Conservation (phyloP, 1,140 invertebrate species). For the Sinella curviseta region DNA sequence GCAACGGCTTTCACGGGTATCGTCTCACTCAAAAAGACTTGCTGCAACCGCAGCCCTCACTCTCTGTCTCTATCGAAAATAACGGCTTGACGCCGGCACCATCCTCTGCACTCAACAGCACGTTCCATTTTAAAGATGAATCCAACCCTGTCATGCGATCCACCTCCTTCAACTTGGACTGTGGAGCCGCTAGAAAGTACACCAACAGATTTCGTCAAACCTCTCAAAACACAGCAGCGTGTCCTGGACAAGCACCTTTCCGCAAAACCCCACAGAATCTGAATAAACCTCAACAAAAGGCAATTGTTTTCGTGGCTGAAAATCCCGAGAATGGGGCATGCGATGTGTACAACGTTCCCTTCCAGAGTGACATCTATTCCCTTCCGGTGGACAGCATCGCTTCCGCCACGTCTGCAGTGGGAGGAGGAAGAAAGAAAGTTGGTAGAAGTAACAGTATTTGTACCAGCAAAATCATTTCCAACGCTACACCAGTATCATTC, state of each 20-base stretch:
- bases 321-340: neutral
- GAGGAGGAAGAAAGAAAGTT: neutral
- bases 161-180: constrained; percentile 9
- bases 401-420: neutral
- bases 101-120: neutral
- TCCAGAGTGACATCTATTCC: constrained; percentile 81
- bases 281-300: neutral
- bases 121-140: neutral
- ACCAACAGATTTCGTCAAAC: neutral
- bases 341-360: constrained; percentile 72
- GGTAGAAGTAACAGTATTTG: neutral
- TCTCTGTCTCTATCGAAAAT: neutral
- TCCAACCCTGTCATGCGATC: neutral
- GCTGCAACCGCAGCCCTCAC: neutral
- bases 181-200: neutral
- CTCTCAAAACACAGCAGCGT: neutral
- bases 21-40: neutral
- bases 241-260: neutral
- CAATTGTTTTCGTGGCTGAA: neutral
- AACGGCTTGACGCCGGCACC: neutral
- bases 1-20: neutral
- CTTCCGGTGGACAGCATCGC: constrained; percentile 76
- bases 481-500: neutral
- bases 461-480: neutral
- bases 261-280: neutral